phyloP scores from a whole-genome alignment of 2,888 invertebrate genomes.

The Drosophila paranaensis region DNA sequence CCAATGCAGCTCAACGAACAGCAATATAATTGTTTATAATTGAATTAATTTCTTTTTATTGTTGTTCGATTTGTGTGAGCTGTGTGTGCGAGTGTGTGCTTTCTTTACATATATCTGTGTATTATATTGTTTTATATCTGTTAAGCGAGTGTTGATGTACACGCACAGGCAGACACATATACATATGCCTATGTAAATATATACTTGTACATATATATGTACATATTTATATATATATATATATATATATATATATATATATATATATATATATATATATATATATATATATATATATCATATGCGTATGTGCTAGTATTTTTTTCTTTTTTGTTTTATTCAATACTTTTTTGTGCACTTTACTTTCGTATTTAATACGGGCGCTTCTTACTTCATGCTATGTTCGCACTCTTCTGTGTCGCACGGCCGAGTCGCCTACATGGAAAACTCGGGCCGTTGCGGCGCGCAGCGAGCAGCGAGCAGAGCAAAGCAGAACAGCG shows the following conservation, averaged over 20 bases:
- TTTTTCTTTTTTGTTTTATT: slow-evolving; percentile 49
- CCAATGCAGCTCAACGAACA: slow-evolving; percentile 26
- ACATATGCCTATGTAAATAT: not conserved
- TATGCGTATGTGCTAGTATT: slow-evolving; percentile 42
- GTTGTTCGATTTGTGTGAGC: slow-evolving; percentile 3
- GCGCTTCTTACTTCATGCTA: slow-evolving; percentile 82
- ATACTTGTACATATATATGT: slow-evolving; percentile 5
- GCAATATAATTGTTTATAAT: slow-evolving; percentile 64
- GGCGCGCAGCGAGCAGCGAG: slow-evolving; percentile 44
- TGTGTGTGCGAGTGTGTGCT: slow-evolving; percentile 6
- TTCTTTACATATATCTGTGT: slow-evolving; percentile 9
- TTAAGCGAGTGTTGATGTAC: slow-evolving; percentile 31
- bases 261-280: not conserved
- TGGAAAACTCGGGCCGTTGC: slow-evolving; percentile 73
- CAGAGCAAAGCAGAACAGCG: slow-evolving; percentile 5
- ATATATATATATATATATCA: slow-evolving; percentile 4
- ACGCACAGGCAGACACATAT: slow-evolving; percentile 2
- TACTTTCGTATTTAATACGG: slow-evolving; percentile 68
- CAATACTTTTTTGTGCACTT: slow-evolving; percentile 75
- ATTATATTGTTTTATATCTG: slow-evolving; percentile 22
- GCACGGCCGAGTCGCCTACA: slow-evolving; percentile 84
- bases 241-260: not conserved
- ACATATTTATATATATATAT: slow-evolving; percentile 6
- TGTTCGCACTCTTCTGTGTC: slow-evolving; percentile 84
- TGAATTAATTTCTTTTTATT: slow-evolving; percentile 55